These are phyloP conservation scores for Mormyrops attenuatus DNA, from an alignment of 2,797 vertebrate species.

Conservation along the genomic window DNA sequence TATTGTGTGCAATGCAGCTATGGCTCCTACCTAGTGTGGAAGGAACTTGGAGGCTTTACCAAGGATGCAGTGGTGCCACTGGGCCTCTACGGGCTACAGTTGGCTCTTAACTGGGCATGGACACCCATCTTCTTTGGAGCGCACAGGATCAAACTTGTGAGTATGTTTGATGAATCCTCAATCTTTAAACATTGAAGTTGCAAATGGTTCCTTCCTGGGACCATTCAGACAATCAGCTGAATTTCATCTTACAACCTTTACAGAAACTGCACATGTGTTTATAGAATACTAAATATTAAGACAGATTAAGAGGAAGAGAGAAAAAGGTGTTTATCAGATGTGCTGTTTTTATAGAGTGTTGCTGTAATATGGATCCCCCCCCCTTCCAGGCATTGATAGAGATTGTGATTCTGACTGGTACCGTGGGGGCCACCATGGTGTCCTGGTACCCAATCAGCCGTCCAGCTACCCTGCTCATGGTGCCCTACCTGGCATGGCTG, in stretches of 20 bases:
- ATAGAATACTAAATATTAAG: neutral
- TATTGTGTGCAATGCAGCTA: constrained; percentile 59
- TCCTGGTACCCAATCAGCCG: constrained; percentile 77
- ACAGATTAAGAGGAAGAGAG: neutral
- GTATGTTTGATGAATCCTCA: neutral
- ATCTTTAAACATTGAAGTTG: neutral
- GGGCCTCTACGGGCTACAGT: constrained; percentile 76
- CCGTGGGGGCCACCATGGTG: constrained; percentile 65
- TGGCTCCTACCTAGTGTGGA: constrained; percentile 85
- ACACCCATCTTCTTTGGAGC: constrained; percentile 76
- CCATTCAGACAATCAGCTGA: neutral
- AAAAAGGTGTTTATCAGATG: neutral
- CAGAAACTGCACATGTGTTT: neutral
- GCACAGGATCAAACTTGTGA: constrained; percentile 71
- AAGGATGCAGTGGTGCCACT: constrained; percentile 70
- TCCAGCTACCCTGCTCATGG: constrained; percentile 69
- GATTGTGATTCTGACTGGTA: constrained; percentile 59
- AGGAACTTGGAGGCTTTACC: constrained; percentile 74
- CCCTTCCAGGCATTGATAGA: constrained; percentile 57
- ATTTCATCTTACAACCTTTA: neutral
- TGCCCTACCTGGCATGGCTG: constrained; percentile 82
- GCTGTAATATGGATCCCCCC: neutral
- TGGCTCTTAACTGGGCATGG: constrained; percentile 80
- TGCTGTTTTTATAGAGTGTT: neutral
- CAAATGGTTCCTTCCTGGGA: neutral